Evolutionary conservation across 2,888 invertebrate species (phyloP).

Genomic region (Drosophila planitibia): DNA sequence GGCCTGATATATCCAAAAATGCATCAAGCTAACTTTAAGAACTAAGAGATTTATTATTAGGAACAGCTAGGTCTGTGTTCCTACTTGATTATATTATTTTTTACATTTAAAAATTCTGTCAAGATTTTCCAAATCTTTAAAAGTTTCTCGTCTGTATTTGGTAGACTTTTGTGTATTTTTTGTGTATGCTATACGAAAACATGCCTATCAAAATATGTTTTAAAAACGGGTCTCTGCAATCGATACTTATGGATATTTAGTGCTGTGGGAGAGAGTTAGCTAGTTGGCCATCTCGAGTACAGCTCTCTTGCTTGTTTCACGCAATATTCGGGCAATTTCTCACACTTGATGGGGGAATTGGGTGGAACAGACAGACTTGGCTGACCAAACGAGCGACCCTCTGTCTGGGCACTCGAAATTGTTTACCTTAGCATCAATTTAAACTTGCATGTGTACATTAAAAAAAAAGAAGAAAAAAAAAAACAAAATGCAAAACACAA

Average conservation of each 20-base stretch:
- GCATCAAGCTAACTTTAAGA: neutral
- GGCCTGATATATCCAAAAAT: neutral
- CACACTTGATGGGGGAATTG: slow-evolving; percentile 1
- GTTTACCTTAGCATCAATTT: slow-evolving; percentile 83
- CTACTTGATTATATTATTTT: neutral
- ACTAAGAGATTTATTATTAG: too few species aligned
- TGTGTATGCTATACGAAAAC: neutral
- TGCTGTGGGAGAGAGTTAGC: neutral
- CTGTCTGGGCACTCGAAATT: slow-evolving; percentile 39
- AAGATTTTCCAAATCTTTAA: neutral
- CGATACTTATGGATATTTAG: neutral
- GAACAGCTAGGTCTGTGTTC: fast-evolving
- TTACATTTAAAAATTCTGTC: neutral
- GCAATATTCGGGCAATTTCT: slow-evolving; percentile 47
- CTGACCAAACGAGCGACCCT: slow-evolving; percentile 48
- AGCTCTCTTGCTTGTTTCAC: slow-evolving; percentile 3
- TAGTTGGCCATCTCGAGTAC: neutral
- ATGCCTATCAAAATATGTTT: neutral
- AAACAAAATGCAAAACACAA: slow-evolving; percentile 49
- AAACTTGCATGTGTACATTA: slow-evolving; percentile 77
- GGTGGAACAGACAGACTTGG: slow-evolving; percentile 15
- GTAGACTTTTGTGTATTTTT: neutral
- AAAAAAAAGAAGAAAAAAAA: slow-evolving; percentile 32
- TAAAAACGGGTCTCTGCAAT: neutral
- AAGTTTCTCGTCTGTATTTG: neutral